Evolutionary conservation across 2,888 invertebrate genomes (phyloP), one percentile per base, ranked within the genome.

Genomic region (Archaeoteleia sp.): DNA sequence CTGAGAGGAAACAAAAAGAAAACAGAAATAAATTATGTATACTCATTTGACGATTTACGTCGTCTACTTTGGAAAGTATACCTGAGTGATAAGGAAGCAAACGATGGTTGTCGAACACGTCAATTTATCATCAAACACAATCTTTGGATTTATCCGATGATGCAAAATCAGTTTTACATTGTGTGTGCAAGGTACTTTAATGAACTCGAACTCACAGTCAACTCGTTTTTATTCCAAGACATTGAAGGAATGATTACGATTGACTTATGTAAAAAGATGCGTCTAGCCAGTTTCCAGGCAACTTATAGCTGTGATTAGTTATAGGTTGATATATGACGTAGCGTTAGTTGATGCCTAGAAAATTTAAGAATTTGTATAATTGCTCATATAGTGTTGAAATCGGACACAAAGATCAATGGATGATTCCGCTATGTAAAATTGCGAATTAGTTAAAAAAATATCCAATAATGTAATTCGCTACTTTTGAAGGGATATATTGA

Each of bases 1-100:
- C 84, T 0, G 85, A 85, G 57, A 76, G 84, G 17, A 85, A 85
- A 25, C 83, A 84, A 54, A 77, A 84, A 29, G 85, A 85, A 14
- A 84, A 76, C 53, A 77, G 82, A 1, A 84, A 82, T 61, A 85
- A 85, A 49, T 62, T 85, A 8, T 85, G 85, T 49, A 55, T 79
- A 62, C 82, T 85, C 70, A 83, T 85, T 79, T 85, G 84, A 85
- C 85, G 84, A 49, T 77, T 84, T 57, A 84, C 85, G 30, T 80
- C 85, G 35, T 75, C 78, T 37, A 82, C 78, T 40, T 75, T 85
- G 51, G 85, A 85, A 67, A 85, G 84, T 68, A 84, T 85, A 63
- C 84, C 84, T 23, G 85, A 85, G 74, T 83, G 75, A 81, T 60
- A 23, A 40, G 9, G 13, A 9, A 42, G 29, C 8, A 25, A 43